These are phyloP conservation scores for Papilio glaucus DNA, from an alignment of 1,140 invertebrate species.

Conservation along the genomic window DNA sequence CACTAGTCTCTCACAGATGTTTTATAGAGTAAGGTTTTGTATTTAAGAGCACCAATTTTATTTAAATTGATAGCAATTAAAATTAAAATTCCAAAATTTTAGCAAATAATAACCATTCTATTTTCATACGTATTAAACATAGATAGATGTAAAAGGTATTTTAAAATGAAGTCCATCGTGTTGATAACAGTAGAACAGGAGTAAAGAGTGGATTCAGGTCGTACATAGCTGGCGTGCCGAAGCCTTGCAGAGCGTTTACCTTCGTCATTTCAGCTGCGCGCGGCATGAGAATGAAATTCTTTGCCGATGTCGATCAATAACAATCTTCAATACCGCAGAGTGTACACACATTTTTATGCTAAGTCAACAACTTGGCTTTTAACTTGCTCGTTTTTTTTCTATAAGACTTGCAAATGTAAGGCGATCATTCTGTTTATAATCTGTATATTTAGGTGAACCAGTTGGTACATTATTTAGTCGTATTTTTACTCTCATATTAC, in stretches of 20 bases:
- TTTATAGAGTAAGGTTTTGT: no score
- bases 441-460: no score
- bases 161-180: slow-evolving; percentile 9
- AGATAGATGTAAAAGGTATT: background rate
- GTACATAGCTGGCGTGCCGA: background rate
- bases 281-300: slow-evolving; percentile 13
- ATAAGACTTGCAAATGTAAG: no score
- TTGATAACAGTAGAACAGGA: background rate
- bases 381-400: background rate
- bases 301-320: slow-evolving; percentile 8
- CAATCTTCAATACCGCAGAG: slow-evolving; percentile 3
- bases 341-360: background rate
- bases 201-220: slow-evolving; percentile 5
- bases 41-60: no score
- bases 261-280: slow-evolving; percentile 19
- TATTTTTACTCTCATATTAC: no score
- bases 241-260: background rate
- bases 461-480: no score
- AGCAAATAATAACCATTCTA: no score
- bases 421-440: no score
- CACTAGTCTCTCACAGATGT: no score
- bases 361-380: background rate
- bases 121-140: no score
- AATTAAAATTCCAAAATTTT: no score
- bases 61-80: no score